Evolutionary conservation across 2,797 vertebrate genomes (phyloP).

Genomic region (Etheostoma perlongum): DNA sequence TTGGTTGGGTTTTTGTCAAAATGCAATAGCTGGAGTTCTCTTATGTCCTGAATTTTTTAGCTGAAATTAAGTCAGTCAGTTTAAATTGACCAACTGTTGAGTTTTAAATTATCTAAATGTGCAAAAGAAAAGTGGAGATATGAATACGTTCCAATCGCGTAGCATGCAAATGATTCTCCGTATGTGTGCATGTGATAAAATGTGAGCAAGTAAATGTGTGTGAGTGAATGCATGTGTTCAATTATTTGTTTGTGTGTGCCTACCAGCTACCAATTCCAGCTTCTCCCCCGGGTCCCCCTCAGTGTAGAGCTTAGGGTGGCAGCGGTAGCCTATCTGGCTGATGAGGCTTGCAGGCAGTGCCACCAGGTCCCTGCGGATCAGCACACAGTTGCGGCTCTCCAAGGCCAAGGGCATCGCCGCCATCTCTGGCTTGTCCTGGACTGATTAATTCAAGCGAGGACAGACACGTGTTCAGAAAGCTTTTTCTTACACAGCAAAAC

Average conservation of each 20-base stretch:
- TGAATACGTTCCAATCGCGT: neutral
- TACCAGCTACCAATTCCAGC: slow-evolving; percentile 97
- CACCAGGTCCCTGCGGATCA: slow-evolving; percentile 96
- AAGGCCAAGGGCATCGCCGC: slow-evolving; percentile 86
- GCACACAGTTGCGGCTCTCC: slow-evolving; percentile 96
- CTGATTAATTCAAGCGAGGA: slow-evolving; percentile 63
- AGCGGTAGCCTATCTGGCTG: slow-evolving; percentile 98
- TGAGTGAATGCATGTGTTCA: neutral
- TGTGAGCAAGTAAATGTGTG: neutral
- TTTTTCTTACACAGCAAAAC: slow-evolving; percentile 25
- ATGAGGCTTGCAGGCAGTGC: slow-evolving; percentile 97
- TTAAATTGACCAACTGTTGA: slow-evolving; percentile 1
- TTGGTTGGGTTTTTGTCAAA: neutral
- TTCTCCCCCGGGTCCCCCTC: slow-evolving; percentile 99
- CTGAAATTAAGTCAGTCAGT: slow-evolving; percentile 10
- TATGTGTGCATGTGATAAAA: slow-evolving; percentile 15
- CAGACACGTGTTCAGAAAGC: slow-evolving; percentile 17
- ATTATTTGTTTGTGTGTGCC: slow-evolving; percentile 26
- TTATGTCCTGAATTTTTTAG: slow-evolving; percentile 3
- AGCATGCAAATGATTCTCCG: slow-evolving; percentile 1
- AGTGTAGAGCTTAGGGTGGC: slow-evolving; percentile 98
- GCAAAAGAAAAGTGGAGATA: neutral
- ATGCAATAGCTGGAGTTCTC: neutral
- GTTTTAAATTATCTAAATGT: slow-evolving; percentile 20
- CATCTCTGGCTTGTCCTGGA: slow-evolving; percentile 93